Evolutionary conservation across 1,140 invertebrate species (phyloP), one percentile per base, ranked within the genome.

Genomic region (Acromyrmex echinatior): DNA sequence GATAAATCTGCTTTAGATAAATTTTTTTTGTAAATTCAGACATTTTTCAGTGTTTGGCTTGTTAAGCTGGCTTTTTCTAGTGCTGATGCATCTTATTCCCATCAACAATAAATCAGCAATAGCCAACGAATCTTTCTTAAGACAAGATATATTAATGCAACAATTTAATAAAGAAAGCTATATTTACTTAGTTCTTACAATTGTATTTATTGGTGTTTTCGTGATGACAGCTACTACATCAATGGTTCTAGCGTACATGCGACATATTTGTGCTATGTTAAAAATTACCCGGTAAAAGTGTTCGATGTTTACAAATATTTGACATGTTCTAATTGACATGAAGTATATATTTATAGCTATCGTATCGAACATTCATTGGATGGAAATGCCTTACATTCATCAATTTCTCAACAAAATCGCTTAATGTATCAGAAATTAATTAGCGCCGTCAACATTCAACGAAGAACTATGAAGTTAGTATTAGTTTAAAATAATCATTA

Each of bases 301-400:
- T 25, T 81, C 4, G 3, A 39, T 18, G 12, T 70, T 68, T 70
- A 14, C 4, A 9, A 25, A 68, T 56, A 14, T 56, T 68, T 53
- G 7, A 66, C n/a, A 21, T 66, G 5, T 51, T 79, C 9, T 49
- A 28, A 66, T 31, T 35, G 28, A 79, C 12, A 21, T 21, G 12
- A 53, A 35, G 18, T 68, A 31, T 63, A 28, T 5, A 21, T 81
- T 81, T 71, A 45, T 56, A 81, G 65, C 6, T 71, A 81, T 39
- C 78, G 49, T n/a, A 71, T 71, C n/a, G 65, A 81, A 28, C 51
- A 71, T 71, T 81, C 65, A 3, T 71, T 81, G 51, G 45, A 81
- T 18, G 51, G 16, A 21, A 28, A 81, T 21, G 4, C 10, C n/a
- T 66, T 51, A 39, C 9, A 35, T 28, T 39, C 70, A 28, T 25